Evolutionary conservation across 1,140 invertebrate species (phyloP), one percentile per base, ranked within the genome.

Genomic region (Tachypleus tridentatus): DNA sequence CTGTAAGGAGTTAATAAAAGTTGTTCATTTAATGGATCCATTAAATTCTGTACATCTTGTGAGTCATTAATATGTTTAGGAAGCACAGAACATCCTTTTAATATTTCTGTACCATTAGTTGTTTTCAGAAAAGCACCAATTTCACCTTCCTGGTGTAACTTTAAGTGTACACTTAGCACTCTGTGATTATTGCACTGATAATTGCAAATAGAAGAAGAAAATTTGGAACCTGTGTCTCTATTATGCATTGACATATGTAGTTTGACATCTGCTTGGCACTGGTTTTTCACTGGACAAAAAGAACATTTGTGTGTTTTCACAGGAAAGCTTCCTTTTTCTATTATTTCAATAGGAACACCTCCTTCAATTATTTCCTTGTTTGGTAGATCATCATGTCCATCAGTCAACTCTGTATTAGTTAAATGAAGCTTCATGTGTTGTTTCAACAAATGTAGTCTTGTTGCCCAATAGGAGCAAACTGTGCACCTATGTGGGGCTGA

Each of bases 161-260:
- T 89, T 49, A 84, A 79, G 76, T 93, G 89, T 60, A 86, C 83
- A 7, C 86, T 84, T 69, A 91, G 79, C 29, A 87, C 82, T 4
- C 84, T 84, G 49, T 85, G 84, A 71, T 85, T 87, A 56, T 86
- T 84, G 74, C 87, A 90, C 11, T 84, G 83, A 72, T 89, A 93
- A 75, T 87, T 88, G 75, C 91, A 93, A 69, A 88, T 83, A 3
- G 84, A 81, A 74, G 89, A 93, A 79, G 69, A 78, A 60, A 64
- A 69, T 53, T 66, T 66, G 8, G 61, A 60, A 60, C 60, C 51
- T n/a, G 66, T 67, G 4, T 60, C 61, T 5, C 77, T 71, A n/a
- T 80, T 80, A 75, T 93, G 90, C 84, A 92, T 89, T 74, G 85
- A 85, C 74, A 92, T 88, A 76, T 93, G 90, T 67, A 89, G 87